Base-by-base conservation (phyloP, 2,888 invertebrate species). In the Hemithea aestivaria region DNA sequence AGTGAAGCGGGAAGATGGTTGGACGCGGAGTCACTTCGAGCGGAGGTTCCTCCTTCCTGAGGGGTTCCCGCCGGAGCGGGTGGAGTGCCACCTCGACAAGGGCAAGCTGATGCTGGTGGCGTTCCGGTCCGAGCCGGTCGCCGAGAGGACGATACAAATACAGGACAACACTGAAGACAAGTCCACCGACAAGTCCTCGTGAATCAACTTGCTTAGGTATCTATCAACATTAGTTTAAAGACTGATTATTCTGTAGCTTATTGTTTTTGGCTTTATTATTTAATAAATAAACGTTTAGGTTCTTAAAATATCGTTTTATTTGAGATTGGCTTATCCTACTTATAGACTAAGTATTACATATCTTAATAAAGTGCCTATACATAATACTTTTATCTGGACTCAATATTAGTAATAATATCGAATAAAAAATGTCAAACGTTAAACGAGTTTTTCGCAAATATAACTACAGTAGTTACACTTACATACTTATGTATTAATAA, bases 41-140 rank as follows among this genome's bases (percentile, higher is more conserved):
- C 88, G 95, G 29, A 89, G 92, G 42, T 96, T 95, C 66, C 67
- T 91, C 29, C 68, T 96, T 32, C 95, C 96, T 0, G 90, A 92
- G 55, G 93, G 92, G 0, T 93, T 93, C 38, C 93, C 95, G 40
- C 88, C 93, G 4, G 91, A 91, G 44, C 89, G 91, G 27, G 92
- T 95, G 1, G 89, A 90, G 42, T 94, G 94, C 1, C 92, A 90
- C 31, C 77, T 95, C 10, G 94, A 94, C 20, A 94, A 94, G 59
- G 95, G 95, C 1, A 89, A 94, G 41, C 72, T 94, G 48, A 90
- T 89, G 32, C 81, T 94, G 20, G 89, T 91, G 22, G 93, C 92
- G 4, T 93, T 93, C 27, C 70, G 85, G 40, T 58, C 79, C 5
- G 66, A 80, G 36, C 81, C 85, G 0, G 10, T 85, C 35, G 55